Evolutionary conservation across 2,888 invertebrate species (phyloP).

Genomic region (Stenchaetothrips biformis): DNA sequence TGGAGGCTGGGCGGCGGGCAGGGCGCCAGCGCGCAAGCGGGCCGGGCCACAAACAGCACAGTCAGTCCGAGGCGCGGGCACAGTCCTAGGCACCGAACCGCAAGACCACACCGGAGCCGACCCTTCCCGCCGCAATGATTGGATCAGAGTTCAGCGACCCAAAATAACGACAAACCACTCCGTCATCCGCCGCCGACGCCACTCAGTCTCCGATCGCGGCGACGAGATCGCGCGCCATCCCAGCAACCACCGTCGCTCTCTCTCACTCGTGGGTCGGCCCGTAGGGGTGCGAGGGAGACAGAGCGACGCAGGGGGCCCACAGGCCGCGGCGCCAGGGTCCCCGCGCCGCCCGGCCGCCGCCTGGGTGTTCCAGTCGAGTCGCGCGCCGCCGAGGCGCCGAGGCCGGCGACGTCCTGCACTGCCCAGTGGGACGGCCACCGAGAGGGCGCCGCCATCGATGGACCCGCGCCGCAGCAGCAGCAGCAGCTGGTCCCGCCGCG

Average conservation of each 20-base stretch:
- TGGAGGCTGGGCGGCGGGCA: no score
- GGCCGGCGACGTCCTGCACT: no score
- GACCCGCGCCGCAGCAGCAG: background rate
- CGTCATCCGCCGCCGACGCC: background rate
- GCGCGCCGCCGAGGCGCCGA: no score
- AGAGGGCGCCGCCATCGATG: background rate
- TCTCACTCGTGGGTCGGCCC: no score
- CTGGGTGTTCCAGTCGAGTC: no score
- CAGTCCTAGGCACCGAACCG: background rate
- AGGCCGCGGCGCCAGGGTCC: no score
- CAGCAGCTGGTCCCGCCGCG: background rate
- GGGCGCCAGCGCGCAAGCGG: background rate
- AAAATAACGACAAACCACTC: background rate
- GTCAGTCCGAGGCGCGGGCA: background rate
- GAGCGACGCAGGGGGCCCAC: no score
- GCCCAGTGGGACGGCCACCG: background rate
- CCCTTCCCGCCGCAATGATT: background rate
- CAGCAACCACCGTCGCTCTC: no score
- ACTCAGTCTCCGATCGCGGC: no score
- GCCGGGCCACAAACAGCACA: background rate
- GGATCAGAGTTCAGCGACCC: constrained; percentile 15
- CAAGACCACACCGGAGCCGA: background rate
- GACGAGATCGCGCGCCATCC: no score
- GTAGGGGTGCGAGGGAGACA: no score
- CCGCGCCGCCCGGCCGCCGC: no score